Percentiles rank a stretch among this genome's conserved stretches.
These are phyloP conservation scores for Elephantulus edwardii DNA, from an alignment of 2,113 vertebrate genomes.

Conservation along the genomic window DNA sequence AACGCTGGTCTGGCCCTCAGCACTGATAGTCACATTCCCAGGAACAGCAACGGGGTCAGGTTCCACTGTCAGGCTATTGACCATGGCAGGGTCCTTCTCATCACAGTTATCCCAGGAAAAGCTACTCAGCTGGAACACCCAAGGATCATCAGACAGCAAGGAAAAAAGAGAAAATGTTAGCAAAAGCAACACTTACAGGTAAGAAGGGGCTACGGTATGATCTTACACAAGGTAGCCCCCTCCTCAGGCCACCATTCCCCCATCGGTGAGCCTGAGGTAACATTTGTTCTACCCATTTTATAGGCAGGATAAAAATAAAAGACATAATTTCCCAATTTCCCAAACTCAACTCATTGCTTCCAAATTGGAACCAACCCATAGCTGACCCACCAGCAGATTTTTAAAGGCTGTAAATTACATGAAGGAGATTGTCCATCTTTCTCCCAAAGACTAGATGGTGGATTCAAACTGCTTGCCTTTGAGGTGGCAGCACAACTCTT, in stretches of 20 bases:
- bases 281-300: not conserved
- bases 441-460: no score
- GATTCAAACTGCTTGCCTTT: no score
- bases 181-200: not conserved
- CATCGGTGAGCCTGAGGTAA: not conserved
- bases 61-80: conserved; percentile 81
- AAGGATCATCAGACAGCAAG: not conserved
- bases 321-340: no score
- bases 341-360: no score
- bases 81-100: conserved; percentile 76
- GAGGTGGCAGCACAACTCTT: no score
- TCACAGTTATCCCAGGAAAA: conserved; percentile 88
- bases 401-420: no score
- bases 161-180: not conserved
- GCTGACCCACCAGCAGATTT: no score
- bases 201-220: not conserved
- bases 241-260: not conserved
- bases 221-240: rapidly evolving
- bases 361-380: no score
- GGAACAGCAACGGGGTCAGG: conserved; percentile 84
- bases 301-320: not conserved
- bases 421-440: no score
- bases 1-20: not conserved
- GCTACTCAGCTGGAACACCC: conserved; percentile 56
- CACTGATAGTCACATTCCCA: conserved; percentile 75